Conservation (phyloP, 1,140 invertebrate species). For the Drosophila quadrilineata region DNA sequence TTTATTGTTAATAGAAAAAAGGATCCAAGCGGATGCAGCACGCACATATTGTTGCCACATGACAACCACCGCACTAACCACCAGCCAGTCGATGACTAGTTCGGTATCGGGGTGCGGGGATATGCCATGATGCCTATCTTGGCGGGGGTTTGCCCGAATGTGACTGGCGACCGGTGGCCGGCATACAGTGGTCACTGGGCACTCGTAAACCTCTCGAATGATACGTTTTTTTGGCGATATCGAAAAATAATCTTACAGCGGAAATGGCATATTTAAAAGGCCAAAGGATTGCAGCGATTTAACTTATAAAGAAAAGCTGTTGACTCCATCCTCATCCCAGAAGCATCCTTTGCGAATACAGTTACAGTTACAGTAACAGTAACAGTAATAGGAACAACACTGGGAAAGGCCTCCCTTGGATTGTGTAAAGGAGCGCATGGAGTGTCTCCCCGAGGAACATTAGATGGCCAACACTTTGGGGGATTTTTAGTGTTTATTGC, state of each 20-base stretch:
- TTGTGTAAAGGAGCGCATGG: too few species aligned
- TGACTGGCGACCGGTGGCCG: not conserved
- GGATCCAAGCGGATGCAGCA: conserved; percentile 57
- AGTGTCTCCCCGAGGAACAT: not conserved
- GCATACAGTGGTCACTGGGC: conserved; percentile 44
- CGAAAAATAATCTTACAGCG: conserved; percentile 75
- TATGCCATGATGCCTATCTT: conserved; percentile 61
- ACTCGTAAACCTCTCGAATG: conserved; percentile 75
- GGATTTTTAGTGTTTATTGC: conserved; percentile 80
- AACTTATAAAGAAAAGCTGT: conserved; percentile 57
- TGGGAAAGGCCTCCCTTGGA: not conserved
- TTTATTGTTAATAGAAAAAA: conserved; percentile 79
- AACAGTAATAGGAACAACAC: not conserved
- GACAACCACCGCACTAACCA: not conserved
- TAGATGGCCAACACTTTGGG: conserved; percentile 59
- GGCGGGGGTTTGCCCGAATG: too few species aligned
- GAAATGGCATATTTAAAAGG: conserved; percentile 78
- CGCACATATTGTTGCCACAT: too few species aligned
- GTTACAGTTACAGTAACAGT: not conserved
- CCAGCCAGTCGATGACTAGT: not conserved
- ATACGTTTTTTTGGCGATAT: conserved; percentile 56
- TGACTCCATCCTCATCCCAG: not conserved
- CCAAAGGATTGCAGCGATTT: conserved; percentile 72
- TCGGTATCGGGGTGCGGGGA: not conserved
- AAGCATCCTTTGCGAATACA: not conserved